Conservation (phyloP, 2,797 vertebrate genomes). For the Falco concolor region DNA sequence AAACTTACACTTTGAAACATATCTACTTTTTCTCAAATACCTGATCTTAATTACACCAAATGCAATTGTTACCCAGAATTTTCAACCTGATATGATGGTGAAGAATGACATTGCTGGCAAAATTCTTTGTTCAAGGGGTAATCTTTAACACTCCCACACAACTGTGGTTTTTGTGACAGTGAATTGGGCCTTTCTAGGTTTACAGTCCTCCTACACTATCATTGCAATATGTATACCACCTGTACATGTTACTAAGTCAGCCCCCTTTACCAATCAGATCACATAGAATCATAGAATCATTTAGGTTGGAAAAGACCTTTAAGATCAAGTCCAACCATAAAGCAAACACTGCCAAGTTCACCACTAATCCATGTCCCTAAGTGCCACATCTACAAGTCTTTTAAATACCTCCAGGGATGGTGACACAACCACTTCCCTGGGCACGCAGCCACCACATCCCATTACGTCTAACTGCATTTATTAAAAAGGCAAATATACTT, state of each 20-base stretch:
- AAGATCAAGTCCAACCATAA: no score
- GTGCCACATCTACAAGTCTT: no score
- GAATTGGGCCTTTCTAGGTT: not conserved
- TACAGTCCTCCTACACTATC: not conserved
- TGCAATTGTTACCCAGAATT: not conserved
- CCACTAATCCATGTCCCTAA: no score
- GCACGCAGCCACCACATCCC: not conserved
- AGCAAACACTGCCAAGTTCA: no score
- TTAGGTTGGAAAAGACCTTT: no score
- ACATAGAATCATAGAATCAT: no score
- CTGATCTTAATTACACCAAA: not conserved
- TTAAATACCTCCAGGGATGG: no score
- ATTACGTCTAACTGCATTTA: not conserved
- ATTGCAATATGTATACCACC: not conserved
- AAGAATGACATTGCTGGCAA: not conserved
- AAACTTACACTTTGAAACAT: not conserved
- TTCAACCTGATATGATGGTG: not conserved
- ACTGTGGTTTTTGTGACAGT: accelerated
- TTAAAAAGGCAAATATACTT: not conserved
- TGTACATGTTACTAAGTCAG: not conserved
- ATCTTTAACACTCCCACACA: not conserved
- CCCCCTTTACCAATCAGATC: not conserved
- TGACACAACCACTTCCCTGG: no score
- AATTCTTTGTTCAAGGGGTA: not conserved
- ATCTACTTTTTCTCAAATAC: not conserved